These are phyloP conservation scores for Microctonus hyperodae DNA, from an alignment of 2,888 invertebrate species.

Conservation along the genomic window DNA sequence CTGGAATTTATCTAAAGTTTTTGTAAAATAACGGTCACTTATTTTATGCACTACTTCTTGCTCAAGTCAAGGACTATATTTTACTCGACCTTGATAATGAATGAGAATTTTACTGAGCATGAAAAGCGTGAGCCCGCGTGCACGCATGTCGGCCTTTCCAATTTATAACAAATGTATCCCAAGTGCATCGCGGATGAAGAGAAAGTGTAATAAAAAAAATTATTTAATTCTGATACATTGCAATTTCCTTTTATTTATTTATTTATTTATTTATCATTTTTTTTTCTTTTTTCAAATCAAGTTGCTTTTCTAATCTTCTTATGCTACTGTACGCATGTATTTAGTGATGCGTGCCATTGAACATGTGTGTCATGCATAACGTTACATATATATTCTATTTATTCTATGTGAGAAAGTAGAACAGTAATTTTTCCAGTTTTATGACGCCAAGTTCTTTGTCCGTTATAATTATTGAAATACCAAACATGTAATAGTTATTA, in stretches of 20 bases:
- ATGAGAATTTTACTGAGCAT: constrained; percentile 14
- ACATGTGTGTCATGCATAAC: constrained; percentile 51
- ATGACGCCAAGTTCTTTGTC: constrained; percentile 11
- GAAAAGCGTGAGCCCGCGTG: constrained; percentile 4
- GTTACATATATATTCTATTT: constrained; percentile 31
- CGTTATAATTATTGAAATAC: neutral
- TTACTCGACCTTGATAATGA: constrained; percentile 19
- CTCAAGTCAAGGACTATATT: neutral
- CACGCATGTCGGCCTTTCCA: constrained; percentile 18
- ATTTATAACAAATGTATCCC: constrained; percentile 19
- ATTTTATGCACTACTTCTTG: constrained; percentile 20
- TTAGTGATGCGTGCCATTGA: constrained; percentile 43
- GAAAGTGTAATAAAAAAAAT: constrained; percentile 21
- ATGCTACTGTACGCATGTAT: constrained; percentile 13
- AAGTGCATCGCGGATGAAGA: neutral
- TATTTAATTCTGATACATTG: constrained; percentile 11
- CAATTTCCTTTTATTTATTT: constrained; percentile 11
- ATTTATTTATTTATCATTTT: neutral
- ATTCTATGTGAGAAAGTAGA: constrained; percentile 45
- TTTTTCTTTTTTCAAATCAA: constrained; percentile 16
- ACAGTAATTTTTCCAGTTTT: constrained; percentile 43
- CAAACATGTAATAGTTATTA: neutral
- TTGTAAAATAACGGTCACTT: constrained; percentile 16
- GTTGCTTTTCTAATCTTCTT: constrained; percentile 20
- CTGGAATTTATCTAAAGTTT: neutral